Evolutionary conservation across 2,113 vertebrate species (phyloP).

Genomic region (Tyto alba): DNA sequence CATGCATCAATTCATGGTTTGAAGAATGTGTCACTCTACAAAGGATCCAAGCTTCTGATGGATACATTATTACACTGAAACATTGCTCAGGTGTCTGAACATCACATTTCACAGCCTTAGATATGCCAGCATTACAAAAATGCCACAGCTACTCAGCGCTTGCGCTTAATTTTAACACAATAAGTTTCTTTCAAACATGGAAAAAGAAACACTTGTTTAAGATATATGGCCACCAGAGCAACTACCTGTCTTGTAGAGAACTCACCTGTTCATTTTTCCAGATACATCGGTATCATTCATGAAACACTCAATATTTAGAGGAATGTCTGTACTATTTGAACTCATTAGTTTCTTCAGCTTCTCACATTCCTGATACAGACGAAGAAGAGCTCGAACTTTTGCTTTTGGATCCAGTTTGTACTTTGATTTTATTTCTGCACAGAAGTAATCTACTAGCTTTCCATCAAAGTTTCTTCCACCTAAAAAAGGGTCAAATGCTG

Average conservation of each 20-base stretch:
- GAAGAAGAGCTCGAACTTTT: constrained; percentile 74
- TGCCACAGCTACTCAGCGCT: neutral
- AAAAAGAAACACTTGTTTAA: neutral
- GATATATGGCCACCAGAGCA: neutral
- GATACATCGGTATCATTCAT: constrained; percentile 80
- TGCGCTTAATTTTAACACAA: neutral
- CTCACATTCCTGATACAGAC: constrained; percentile 81
- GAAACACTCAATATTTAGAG: constrained; percentile 81
- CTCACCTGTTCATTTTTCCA: constrained; percentile 80
- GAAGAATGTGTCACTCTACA: neutral
- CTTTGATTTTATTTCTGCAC: constrained; percentile 77
- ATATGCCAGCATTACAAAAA: neutral
- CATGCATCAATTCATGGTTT: neutral
- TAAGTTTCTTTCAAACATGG: neutral
- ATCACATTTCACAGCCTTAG: neutral
- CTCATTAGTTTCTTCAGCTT: constrained; percentile 84
- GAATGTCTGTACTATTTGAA: constrained; percentile 79
- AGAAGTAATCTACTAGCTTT: constrained; percentile 79
- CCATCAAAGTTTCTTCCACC: constrained; percentile 81
- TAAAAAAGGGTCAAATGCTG: constrained; percentile 81
- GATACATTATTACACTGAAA: neutral
- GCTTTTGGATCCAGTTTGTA: constrained; percentile 80
- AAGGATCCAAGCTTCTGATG: neutral
- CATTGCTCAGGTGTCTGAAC: neutral
- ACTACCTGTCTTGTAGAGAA: neutral